These are phyloP conservation scores for Phyllotis vaccarum DNA, from an alignment of 2,797 vertebrate genomes.

Conservation along the genomic window DNA sequence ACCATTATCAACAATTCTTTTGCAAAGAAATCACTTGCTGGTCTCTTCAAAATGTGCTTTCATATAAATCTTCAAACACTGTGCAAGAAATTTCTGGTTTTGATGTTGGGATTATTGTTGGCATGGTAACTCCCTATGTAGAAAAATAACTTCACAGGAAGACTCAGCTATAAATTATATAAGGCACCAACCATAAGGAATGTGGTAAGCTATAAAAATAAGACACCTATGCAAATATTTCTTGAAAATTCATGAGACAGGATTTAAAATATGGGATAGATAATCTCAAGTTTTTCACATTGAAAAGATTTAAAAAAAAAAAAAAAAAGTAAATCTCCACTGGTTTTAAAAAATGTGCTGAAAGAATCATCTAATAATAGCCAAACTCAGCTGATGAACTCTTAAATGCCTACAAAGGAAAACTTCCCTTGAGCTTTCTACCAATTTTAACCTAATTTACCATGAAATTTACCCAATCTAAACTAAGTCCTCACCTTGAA, in stretches of 20 bases:
- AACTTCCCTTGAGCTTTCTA: not conserved
- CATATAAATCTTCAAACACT: slow-evolving; percentile 10
- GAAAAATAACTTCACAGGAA: slow-evolving; percentile 54
- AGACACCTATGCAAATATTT: not conserved
- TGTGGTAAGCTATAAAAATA: slow-evolving; percentile 42
- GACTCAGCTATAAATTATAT: slow-evolving; percentile 24
- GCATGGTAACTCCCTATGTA: not conserved
- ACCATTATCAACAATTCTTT: slow-evolving; percentile 25
- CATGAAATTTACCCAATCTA: not conserved
- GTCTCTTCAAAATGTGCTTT: slow-evolving; percentile 48
- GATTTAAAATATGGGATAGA: slow-evolving; percentile 55
- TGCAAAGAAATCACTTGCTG: slow-evolving; percentile 11
- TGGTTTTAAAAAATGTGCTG: not conserved
- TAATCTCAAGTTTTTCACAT: not conserved
- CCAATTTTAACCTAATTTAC: not conserved
- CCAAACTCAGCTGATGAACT: not conserved
- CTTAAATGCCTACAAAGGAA: not conserved
- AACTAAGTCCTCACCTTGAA: not conserved
- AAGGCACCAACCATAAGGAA: slow-evolving; percentile 54
- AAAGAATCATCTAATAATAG: not conserved
- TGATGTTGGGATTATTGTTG: slow-evolving; percentile 16
- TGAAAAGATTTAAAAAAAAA: not conserved
- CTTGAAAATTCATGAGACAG: slow-evolving; percentile 36
- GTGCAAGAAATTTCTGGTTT: slow-evolving; percentile 22
- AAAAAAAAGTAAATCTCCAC: not conserved